Percentiles rank a stretch among this genome's conserved stretches.
Conservation (phyloP, 2,888 invertebrate species). For the Drosophila prostipennis region DNA sequence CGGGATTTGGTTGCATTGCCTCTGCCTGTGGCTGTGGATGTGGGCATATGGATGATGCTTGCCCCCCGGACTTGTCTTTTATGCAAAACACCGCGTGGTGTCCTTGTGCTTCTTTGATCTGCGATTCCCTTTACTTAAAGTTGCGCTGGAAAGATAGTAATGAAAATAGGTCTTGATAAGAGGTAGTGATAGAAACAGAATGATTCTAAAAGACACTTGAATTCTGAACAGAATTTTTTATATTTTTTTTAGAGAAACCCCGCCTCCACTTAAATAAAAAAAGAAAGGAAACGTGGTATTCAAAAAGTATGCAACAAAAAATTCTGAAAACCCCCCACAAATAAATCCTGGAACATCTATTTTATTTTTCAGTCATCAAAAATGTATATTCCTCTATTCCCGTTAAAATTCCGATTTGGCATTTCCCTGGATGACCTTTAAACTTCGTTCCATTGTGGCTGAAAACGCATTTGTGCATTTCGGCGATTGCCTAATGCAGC, state of each 20-base stretch:
- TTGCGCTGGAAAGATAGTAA: background rate
- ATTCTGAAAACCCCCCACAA: no score
- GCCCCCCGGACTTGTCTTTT: background rate
- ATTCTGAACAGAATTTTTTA: no score
- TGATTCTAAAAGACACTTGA: no score
- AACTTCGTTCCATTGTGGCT: conserved; percentile 26
- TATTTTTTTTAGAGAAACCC: no score
- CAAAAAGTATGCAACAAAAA: no score
- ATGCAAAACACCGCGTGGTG: background rate
- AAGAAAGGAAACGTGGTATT: no score
- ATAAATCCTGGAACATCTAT: no score
- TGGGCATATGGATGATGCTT: background rate
- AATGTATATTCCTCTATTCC: background rate
- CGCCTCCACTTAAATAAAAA: no score
- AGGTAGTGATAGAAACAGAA: background rate
- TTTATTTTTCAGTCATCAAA: no score
- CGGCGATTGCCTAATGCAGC: conserved; percentile 73
- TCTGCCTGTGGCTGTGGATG: conserved; percentile 3
- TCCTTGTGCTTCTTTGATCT: conserved; percentile 5
- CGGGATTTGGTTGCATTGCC: conserved; percentile 50
- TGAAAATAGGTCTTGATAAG: background rate
- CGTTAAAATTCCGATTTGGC: background rate
- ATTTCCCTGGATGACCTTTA: conserved; percentile 9
- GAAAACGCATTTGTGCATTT: conserved; percentile 64
- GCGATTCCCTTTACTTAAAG: background rate